Percentiles rank a stretch among this genome's conserved stretches.
Conservation (phyloP, 1,140 invertebrate genomes). For the Lasaia peninsularis region DNA sequence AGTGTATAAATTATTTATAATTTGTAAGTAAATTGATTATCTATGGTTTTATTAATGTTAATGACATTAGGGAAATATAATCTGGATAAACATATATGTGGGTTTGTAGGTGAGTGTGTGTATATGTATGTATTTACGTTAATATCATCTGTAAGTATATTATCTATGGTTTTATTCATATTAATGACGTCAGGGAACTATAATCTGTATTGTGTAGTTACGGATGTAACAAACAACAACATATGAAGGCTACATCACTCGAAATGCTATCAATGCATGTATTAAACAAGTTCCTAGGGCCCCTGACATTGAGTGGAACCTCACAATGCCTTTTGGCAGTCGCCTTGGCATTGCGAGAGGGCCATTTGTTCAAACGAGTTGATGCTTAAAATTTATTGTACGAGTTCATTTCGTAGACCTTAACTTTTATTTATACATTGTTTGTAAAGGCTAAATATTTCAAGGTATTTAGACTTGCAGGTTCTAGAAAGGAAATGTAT, state of each 20-base stretch:
- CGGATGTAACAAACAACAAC: not conserved
- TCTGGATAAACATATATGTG: too few species aligned
- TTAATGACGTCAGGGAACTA: not conserved
- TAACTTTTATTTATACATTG: slow-evolving; percentile 5
- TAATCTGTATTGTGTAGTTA: not conserved
- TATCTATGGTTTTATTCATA: not conserved
- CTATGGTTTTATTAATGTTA: too few species aligned
- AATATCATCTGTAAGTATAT: too few species aligned
- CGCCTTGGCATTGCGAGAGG: slow-evolving; percentile 61
- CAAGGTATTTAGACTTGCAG: slow-evolving; percentile 2
- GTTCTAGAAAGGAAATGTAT: not conserved
- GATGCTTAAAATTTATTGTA: slow-evolving; percentile 10
- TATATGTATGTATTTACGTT: too few species aligned
- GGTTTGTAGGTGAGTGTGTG: too few species aligned
- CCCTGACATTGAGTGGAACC: slow-evolving; percentile 69
- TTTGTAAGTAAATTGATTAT: too few species aligned
- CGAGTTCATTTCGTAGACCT: slow-evolving; percentile 11
- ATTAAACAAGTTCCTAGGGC: slow-evolving; percentile 50
- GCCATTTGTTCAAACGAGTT: slow-evolving; percentile 8
- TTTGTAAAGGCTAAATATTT: slow-evolving; percentile 4
- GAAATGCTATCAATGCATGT: slow-evolving; percentile 6
- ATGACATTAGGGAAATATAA: too few species aligned
- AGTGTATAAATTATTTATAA: too few species aligned
- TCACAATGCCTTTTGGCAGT: slow-evolving; percentile 61
- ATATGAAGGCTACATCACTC: slow-evolving; percentile 5